Evolutionary conservation across 2,797 vertebrate genomes (phyloP), one percentile per base, ranked within the genome.

Genomic region (Sebastes ruberrimus): DNA sequence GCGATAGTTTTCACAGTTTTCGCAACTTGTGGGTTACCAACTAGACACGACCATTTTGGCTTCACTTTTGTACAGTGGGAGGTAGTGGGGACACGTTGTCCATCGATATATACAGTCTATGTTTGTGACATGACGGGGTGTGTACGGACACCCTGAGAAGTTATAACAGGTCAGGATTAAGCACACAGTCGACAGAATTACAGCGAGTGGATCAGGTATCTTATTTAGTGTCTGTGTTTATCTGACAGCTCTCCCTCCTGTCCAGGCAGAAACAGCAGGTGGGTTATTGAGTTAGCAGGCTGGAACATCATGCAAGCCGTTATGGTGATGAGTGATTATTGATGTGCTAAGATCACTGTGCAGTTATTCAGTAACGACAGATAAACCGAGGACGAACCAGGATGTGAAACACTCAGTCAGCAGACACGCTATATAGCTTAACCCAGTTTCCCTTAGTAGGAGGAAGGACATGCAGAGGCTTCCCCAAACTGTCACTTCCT

Each of bases 261-360:
- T 53, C 33, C 38, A 28, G 42, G 74, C 64, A 74, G 62, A 71
- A 62, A 75, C 61, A 82, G 10, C 67, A 28, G 14, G 18, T 5
- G 42, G 52, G 25, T 28, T 71, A 61, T 22, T 33, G 38, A 73
- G 55, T 79, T 57, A 64, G 74, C 46, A 22, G 74, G 14, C 38
- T 42, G 70, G 10, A 62, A 71, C 71, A 32, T 76, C 60, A 65
- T 70, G 63, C 27, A 57, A 78, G 59, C 80, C 27, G 30, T 82
- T 72, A 56, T 27, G 10, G 63, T 71, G 62, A 62, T 80, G 38
- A 56, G 57, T 20, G 62, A 68, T 80, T 46, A 62, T 52, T 30
- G 60, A 28, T 13, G 61, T 56, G 62, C 61, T 57, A 7, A 65
- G 33, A 72, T 78, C 75, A 68, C n/a, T 42, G 25, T 57, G 11